These are phyloP conservation scores for Asobara japonica DNA, from an alignment of 1,140 invertebrate species.

Conservation along the genomic window DNA sequence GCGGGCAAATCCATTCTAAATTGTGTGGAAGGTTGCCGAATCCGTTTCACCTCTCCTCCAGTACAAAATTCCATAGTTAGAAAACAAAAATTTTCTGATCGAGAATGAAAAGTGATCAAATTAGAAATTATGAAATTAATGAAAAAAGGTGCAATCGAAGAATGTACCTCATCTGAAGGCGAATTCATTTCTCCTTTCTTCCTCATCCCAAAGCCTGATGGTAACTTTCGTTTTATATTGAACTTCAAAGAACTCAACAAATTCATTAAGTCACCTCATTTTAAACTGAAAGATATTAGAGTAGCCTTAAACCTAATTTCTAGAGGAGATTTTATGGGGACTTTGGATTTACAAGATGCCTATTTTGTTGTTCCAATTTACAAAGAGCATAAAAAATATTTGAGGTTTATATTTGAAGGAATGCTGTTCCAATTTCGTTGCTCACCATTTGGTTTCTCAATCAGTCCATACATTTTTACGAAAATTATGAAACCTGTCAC, in stretches of 20 bases:
- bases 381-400: background rate
- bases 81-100: slow-evolving; percentile 47
- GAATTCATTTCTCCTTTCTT: slow-evolving; percentile 51
- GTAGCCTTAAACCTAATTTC: slow-evolving; percentile 20
- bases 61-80: slow-evolving; percentile 4
- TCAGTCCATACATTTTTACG: slow-evolving; percentile 1
- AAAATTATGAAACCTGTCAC: slow-evolving; percentile 12
- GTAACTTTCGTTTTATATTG: slow-evolving; percentile 41
- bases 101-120: slow-evolving; percentile 11
- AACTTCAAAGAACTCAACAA: slow-evolving; percentile 35
- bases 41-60: slow-evolving; percentile 30
- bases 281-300: slow-evolving; percentile 35
- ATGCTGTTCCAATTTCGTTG: background rate
- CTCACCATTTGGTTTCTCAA: background rate
- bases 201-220: slow-evolving; percentile 49
- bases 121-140: slow-evolving; percentile 33
- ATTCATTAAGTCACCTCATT: slow-evolving; percentile 29
- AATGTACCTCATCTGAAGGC: slow-evolving; percentile 20
- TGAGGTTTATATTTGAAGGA: background rate
- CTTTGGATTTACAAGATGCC: slow-evolving; percentile 29
- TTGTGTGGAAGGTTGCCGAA: slow-evolving; percentile 27
- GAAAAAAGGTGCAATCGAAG: slow-evolving; percentile 30
- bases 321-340: slow-evolving; percentile 9
- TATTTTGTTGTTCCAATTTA: slow-evolving; percentile 32
- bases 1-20: slow-evolving; percentile 23